These are phyloP conservation scores for Chlamydotis undulata DNA, from an alignment of 2,113 vertebrate species.

Conservation along the genomic window DNA sequence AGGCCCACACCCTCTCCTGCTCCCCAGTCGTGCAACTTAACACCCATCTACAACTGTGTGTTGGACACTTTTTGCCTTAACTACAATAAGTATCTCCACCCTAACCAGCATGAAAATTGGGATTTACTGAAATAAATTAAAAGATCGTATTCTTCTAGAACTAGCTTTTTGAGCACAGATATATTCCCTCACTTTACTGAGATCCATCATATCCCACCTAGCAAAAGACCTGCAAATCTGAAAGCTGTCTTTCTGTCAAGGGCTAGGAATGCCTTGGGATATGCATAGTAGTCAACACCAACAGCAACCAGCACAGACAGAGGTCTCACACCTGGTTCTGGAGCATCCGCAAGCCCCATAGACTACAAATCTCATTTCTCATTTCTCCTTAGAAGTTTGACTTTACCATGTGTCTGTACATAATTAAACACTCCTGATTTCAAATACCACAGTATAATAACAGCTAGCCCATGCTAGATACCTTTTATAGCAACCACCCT, in stretches of 20 bases:
- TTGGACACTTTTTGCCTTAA: neutral
- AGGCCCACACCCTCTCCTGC: neutral
- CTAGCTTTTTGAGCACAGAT: neutral
- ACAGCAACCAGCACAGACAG: neutral
- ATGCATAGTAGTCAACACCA: neutral
- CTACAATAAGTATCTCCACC: neutral
- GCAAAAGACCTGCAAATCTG: neutral
- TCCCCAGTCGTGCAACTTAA: neutral
- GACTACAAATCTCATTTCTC: neutral
- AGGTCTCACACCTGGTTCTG: neutral
- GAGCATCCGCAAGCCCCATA: neutral
- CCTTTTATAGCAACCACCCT: neutral
- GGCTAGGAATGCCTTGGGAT: neutral
- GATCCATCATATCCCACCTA: neutral
- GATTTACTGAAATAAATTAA: neutral
- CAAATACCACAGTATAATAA: neutral
- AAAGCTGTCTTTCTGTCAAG: neutral
- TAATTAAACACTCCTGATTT: neutral
- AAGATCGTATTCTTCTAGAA: neutral
- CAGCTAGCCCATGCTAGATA: neutral
- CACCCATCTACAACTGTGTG: neutral
- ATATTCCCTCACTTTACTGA: neutral
- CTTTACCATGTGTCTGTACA: neutral
- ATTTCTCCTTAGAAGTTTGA: neutral
- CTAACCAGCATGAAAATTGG: neutral